These are phyloP conservation scores for Phyllotreta striolata DNA, from an alignment of 2,888 invertebrate genomes.

Conservation along the genomic window DNA sequence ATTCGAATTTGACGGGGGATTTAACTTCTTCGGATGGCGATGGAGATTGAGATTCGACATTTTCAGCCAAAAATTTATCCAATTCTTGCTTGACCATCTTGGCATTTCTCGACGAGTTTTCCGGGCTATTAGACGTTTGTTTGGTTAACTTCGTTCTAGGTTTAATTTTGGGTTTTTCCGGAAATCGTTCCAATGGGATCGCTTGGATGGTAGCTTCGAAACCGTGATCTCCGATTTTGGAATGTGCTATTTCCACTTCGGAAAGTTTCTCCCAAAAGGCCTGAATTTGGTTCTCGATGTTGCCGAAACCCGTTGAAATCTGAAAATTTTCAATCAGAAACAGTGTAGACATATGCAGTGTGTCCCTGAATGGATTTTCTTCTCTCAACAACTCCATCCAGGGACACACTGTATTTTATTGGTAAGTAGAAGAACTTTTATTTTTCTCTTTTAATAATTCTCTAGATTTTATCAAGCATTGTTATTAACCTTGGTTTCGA, in stretches of 20 bases:
- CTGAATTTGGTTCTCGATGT: constrained; percentile 58
- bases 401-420: too few relatives aligned
- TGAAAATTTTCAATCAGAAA: constrained; percentile 39
- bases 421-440: not conserved
- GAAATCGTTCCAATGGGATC: not conserved
- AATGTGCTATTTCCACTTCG: constrained; percentile 49
- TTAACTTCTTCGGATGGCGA: not conserved
- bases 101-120: constrained; percentile 20
- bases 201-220: not conserved
- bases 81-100: constrained; percentile 33
- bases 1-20: not conserved
- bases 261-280: constrained; percentile 56
- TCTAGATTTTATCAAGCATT: too few relatives aligned
- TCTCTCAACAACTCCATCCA: constrained; percentile 1
- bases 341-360: not conserved
- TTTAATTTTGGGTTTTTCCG: constrained; percentile 41
- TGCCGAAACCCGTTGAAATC: constrained; percentile 52
- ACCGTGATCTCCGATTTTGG: constrained; percentile 12
- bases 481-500: constrained; percentile 43
- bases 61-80: constrained; percentile 21
- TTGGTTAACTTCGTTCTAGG: constrained; percentile 41
- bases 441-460: not conserved
- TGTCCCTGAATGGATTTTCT: not conserved
- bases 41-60: not conserved
- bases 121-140: constrained; percentile 22